Percentiles rank a stretch among this genome's conserved stretches.
Conservation (phyloP, 2,797 vertebrate species). For the Scolopax rusticola region DNA sequence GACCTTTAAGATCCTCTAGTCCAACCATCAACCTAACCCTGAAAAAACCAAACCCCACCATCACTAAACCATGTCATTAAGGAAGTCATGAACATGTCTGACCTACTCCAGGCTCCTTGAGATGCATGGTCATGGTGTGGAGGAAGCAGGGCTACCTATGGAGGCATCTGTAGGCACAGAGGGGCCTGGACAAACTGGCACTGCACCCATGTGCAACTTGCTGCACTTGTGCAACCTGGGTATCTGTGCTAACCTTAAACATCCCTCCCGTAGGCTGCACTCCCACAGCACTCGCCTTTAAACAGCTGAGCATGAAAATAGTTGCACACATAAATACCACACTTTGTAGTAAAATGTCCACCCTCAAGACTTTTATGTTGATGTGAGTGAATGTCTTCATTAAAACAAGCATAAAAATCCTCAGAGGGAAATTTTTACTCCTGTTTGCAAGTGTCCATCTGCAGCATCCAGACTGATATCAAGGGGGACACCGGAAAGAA, state of each 20-base stretch:
- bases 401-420: conserved; percentile 22
- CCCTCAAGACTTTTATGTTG: background rate
- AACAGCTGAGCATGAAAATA: conserved; percentile 37
- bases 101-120: background rate
- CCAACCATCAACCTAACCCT: no score
- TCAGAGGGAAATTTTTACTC: background rate
- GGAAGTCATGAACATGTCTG: background rate
- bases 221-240: background rate
- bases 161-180: background rate
- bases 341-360: conserved; percentile 21
- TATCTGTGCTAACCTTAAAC: conserved; percentile 6
- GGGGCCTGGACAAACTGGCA: background rate
- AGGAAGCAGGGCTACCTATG: background rate
- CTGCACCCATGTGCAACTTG: background rate
- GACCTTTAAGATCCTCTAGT: no score
- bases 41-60: no score
- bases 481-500: background rate
- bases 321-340: conserved; percentile 25
- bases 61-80: no score
- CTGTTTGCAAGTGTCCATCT: background rate
- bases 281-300: background rate
- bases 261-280: background rate
- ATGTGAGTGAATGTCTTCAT: conserved; percentile 9
- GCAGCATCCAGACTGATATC: background rate
- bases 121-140: fast-evolving